Conservation (phyloP, 2,797 vertebrate genomes). For the Urosaurus nigricauda region DNA sequence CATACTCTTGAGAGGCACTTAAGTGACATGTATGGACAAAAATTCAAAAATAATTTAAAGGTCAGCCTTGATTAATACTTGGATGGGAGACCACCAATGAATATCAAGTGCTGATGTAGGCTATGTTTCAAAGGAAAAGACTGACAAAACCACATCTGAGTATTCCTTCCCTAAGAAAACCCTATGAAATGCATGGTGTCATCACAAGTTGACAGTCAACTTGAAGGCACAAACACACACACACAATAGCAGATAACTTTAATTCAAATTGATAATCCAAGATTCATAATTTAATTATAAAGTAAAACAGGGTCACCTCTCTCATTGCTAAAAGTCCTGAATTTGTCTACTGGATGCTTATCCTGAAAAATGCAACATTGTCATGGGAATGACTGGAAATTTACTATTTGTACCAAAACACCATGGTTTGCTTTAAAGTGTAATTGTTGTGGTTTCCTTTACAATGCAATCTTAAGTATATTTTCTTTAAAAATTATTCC, state of each 20-base stretch:
- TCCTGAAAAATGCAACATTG: neutral
- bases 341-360: slow-evolving; percentile 16
- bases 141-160: no score
- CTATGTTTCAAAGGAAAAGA: no score
- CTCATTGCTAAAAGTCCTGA: neutral
- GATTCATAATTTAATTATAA: neutral
- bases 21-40: neutral
- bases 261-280: neutral
- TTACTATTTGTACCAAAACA: neutral
- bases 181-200: no score
- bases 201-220: no score
- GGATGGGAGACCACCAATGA: no score
- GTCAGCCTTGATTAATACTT: no score
- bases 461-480: neutral
- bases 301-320: neutral
- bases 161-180: no score
- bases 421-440: neutral
- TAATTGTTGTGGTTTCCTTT: neutral
- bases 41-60: neutral
- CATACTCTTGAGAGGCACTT: neutral
- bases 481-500: neutral
- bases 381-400: neutral
- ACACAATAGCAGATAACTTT: neutral
- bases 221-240: no score
- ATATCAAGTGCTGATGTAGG: no score